A percentile compares a stretch with the other conserved stretches of the same genome.
Evolutionary conservation across 2,888 invertebrate species (phyloP).

Genomic region (Physocephala rufipes): DNA sequence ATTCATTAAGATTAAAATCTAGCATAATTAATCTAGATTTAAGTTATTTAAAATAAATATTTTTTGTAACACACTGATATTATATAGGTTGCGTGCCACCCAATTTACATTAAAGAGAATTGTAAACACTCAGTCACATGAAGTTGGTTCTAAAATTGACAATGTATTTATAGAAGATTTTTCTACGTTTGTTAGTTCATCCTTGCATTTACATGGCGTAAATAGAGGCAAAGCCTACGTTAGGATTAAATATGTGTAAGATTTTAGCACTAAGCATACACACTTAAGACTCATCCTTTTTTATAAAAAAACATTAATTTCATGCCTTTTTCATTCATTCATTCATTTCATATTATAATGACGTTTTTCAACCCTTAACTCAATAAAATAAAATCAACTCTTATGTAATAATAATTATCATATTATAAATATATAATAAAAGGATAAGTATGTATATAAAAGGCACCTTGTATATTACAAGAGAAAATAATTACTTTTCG

Average conservation of each 20-base stretch:
- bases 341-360: constrained; percentile 8
- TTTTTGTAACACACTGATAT: constrained; percentile 19
- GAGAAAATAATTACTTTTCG: constrained; percentile 8
- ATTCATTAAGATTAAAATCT: constrained; percentile 28
- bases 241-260: constrained; percentile 15
- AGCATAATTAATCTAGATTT: background rate
- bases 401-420: constrained; percentile 2
- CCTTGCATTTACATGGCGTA: constrained; percentile 17
- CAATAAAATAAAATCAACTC: background rate
- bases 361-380: constrained; percentile 1
- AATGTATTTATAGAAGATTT: constrained; percentile 16
- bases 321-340: too few relatives aligned
- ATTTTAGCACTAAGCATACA: constrained; percentile 3
- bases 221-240: constrained; percentile 26
- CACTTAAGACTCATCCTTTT: constrained; percentile 1
- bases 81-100: constrained; percentile 25
- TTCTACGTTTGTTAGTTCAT: constrained; percentile 11
- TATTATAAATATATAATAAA: background rate
- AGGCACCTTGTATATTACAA: constrained; percentile 6
- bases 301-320: too few relatives aligned
- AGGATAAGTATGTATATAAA: constrained; percentile 5
- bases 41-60: constrained; percentile 32
- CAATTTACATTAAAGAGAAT: constrained; percentile 35
- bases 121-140: constrained; percentile 36
- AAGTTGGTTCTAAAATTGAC: constrained; percentile 32